These are phyloP conservation scores for Camponotus fellah DNA, from an alignment of 2,888 invertebrate species.

Conservation along the genomic window DNA sequence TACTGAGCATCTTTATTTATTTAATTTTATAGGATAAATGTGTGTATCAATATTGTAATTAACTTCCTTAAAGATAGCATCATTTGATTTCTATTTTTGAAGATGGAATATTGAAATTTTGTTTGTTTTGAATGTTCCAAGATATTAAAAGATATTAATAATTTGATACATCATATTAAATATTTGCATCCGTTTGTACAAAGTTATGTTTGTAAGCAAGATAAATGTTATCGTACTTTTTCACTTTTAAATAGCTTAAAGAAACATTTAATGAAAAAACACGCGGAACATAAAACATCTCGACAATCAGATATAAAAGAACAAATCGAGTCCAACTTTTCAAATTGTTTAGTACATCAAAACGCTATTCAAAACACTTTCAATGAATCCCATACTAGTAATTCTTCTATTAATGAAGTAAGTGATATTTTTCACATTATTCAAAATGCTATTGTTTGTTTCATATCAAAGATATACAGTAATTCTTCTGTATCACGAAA, in stretches of 20 bases:
- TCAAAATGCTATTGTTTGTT: constrained; percentile 8
- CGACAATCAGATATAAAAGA: neutral
- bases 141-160: neutral
- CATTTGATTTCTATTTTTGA: too few species aligned
- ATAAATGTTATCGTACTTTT: constrained; percentile 6
- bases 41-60: too few species aligned
- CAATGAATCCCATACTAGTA: neutral
- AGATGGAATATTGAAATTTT: neutral
- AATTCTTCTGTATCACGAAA: constrained; percentile 13
- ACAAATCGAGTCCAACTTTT: neutral
- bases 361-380: neutral
- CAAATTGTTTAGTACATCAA: neutral
- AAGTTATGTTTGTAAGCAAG: neutral
- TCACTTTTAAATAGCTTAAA: neutral
- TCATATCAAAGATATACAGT: neutral
- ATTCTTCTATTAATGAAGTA: neutral
- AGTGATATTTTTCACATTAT: neutral
- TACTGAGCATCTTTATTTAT: too few species aligned
- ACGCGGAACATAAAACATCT: neutral
- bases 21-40: too few species aligned
- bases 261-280: constrained; percentile 3
- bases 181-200: neutral
- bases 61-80: too few species aligned
- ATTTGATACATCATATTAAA: constrained; percentile 1
- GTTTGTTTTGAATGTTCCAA: constrained; percentile 6